Percentiles rank a stretch among this genome's conserved stretches.
Conservation (phyloP, 2,797 vertebrate genomes). For the Thripadectes ignobilis region DNA sequence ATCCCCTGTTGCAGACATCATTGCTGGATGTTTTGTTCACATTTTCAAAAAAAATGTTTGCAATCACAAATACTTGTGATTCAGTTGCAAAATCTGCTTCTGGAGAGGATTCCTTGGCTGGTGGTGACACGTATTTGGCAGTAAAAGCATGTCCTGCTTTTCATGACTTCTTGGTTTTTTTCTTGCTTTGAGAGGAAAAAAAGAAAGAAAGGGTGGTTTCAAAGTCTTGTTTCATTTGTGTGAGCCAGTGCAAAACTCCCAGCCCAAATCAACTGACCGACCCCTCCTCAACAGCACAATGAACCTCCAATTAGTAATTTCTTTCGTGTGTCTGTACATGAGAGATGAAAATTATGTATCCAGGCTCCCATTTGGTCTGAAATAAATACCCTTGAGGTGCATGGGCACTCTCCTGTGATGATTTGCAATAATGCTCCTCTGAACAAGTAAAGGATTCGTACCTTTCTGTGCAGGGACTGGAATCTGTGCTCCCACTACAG, state of each 20-base stretch:
- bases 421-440: neutral
- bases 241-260: neutral
- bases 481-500: neutral
- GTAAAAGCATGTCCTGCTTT: neutral
- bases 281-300: neutral
- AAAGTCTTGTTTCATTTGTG: neutral
- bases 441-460: accelerated
- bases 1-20: neutral
- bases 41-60: neutral
- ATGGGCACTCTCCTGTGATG: neutral
- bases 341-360: neutral
- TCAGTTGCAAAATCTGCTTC: neutral
- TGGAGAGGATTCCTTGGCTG: neutral
- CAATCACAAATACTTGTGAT: neutral
- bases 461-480: neutral
- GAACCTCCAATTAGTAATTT: neutral
- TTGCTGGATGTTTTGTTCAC: neutral
- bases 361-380: neutral
- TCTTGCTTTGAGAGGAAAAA: neutral
- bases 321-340: neutral
- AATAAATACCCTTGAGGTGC: neutral
- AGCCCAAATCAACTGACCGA: neutral
- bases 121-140: neutral
- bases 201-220: neutral
- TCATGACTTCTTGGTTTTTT: neutral